A percentile compares a stretch with the other conserved stretches of the same genome.
phyloP scores from a whole-genome alignment of 1,140 invertebrate genomes.

The Tetragnatha versicolor region DNA sequence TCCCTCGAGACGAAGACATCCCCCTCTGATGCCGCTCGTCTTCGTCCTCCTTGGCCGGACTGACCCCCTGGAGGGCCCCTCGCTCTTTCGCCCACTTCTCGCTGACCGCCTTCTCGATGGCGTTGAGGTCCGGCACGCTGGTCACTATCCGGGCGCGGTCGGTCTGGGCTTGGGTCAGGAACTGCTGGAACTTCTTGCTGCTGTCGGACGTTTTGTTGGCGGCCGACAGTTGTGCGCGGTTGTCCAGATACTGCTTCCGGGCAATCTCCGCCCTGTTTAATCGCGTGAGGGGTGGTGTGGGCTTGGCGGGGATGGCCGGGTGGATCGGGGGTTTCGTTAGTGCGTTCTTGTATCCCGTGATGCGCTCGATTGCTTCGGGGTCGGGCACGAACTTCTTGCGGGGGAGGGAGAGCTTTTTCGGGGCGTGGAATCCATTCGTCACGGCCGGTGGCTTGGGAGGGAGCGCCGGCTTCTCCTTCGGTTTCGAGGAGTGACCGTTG shows the following conservation, averaged over 20 bases:
- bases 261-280: constrained; percentile 19
- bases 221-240: not conserved
- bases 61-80: not conserved
- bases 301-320: constrained; percentile 2
- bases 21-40: not conserved
- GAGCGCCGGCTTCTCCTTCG: not conserved
- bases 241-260: constrained; percentile 38
- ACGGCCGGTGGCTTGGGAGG: not conserved
- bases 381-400: constrained; percentile 44
- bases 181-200: constrained; percentile 33
- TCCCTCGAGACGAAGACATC: constrained; percentile 5
- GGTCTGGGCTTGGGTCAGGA: constrained; percentile 33
- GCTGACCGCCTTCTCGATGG: constrained; percentile 35
- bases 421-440: not conserved
- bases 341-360: constrained; percentile 48
- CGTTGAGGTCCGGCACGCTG: constrained; percentile 37
- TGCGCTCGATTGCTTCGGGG: constrained; percentile 46
- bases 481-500: not conserved
- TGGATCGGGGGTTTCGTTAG: constrained; percentile 29
- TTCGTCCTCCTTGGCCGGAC: constrained; percentile 13
- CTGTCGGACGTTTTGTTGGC: not conserved
- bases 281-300: not conserved
- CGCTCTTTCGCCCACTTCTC: constrained; percentile 42
- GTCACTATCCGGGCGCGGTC: constrained; percentile 37
- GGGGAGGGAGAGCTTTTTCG: constrained; percentile 24